Conservation (phyloP, 2,113 vertebrate species). For the Rhabdornis inornatus region DNA sequence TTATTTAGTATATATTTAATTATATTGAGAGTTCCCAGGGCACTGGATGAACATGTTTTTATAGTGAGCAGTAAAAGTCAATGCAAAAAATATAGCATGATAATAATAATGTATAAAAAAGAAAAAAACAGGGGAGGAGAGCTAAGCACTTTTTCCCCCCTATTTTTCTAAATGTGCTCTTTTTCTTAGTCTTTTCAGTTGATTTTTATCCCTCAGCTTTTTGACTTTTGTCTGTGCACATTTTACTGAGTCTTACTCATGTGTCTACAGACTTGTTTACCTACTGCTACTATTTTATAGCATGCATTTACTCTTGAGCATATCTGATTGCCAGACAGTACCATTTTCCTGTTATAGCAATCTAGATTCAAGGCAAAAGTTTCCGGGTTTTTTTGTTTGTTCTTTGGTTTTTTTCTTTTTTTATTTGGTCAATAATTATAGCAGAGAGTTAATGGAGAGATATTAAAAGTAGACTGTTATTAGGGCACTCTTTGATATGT, state of each 20-base stretch:
- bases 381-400: no score
- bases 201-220: background rate
- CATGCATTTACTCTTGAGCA: background rate
- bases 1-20: background rate
- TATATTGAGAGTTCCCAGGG: background rate
- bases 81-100: background rate
- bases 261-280: background rate
- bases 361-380: background rate
- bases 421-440: background rate
- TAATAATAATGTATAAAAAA: background rate
- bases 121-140: background rate
- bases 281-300: background rate
- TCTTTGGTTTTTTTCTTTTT: background rate
- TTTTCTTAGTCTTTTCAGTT: background rate
- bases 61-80: background rate
- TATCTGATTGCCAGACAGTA: background rate
- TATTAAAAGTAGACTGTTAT: background rate
- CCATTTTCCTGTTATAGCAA: background rate
- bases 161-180: background rate
- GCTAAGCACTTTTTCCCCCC: accelerated
- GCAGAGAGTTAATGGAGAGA: background rate
- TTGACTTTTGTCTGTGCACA: background rate
- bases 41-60: background rate
- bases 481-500: background rate
- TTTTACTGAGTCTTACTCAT: background rate